Conservation (phyloP, 2,888 invertebrate species). For the Neoascia interrupta region DNA sequence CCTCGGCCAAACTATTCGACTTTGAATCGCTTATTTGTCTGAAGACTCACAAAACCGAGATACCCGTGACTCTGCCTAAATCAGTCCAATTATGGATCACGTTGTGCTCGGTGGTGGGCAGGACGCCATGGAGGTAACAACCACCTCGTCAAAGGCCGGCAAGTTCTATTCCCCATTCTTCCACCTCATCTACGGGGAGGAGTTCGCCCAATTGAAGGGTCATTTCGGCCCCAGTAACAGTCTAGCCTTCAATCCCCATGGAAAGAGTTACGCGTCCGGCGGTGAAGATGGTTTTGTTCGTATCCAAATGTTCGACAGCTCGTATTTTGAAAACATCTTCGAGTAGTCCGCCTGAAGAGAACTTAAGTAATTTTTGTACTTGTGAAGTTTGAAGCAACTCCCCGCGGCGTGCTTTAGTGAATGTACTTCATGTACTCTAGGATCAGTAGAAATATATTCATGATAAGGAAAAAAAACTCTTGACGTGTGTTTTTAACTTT, state of each 20-base stretch:
- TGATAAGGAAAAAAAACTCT: constrained; percentile 8
- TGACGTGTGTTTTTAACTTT: not conserved
- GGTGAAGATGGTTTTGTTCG: constrained; percentile 99
- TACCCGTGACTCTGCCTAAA: constrained; percentile 98
- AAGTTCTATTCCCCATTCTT: constrained; percentile 98
- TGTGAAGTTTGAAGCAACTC: constrained; percentile 4
- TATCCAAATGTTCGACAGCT: constrained; percentile 96
- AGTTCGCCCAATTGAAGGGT: constrained; percentile 98
- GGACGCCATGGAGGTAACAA: constrained; percentile 99
- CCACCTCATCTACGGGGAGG: constrained; percentile 97
- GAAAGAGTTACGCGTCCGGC: constrained; percentile 96
- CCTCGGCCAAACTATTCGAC: constrained; percentile 97
- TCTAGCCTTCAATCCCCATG: constrained; percentile 98
- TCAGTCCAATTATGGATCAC: constrained; percentile 97
- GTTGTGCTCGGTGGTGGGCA: constrained; percentile 99
- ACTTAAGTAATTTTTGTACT: not conserved
- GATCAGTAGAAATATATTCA: constrained; percentile 40
- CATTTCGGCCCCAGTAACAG: constrained; percentile 99
- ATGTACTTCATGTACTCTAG: constrained; percentile 32
- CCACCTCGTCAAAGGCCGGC: constrained; percentile 94
- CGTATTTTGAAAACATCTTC: constrained; percentile 97
- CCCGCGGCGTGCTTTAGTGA: constrained; percentile 22
- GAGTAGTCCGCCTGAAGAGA: constrained; percentile 82
- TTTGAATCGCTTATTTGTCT: constrained; percentile 90
- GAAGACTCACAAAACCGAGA: constrained; percentile 98